A percentile compares a stretch with the other conserved stretches of the same genome.
Evolutionary conservation across 2,113 vertebrate species (phyloP).

Genomic region (Chaetops frenatus): DNA sequence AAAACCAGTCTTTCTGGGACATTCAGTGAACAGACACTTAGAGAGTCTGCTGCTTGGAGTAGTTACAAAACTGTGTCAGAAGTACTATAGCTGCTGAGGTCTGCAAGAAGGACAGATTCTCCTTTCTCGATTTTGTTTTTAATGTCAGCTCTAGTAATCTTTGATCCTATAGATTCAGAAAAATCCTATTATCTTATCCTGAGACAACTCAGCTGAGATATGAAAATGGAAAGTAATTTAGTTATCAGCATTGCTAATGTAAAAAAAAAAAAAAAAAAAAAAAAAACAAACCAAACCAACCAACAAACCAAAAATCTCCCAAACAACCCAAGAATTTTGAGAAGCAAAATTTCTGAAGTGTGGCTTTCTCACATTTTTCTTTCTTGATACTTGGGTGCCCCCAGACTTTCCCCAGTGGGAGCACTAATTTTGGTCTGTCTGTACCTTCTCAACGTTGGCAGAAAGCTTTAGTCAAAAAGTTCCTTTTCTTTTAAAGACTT

Average conservation of each 20-base stretch:
- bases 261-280: neutral
- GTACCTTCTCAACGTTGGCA: neutral
- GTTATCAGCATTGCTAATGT: neutral
- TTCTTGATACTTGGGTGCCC: neutral
- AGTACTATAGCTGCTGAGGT: neutral
- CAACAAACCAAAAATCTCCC: neutral
- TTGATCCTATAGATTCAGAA: neutral
- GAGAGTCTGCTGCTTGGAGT: neutral
- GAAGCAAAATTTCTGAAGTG: neutral
- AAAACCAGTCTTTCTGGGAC: neutral
- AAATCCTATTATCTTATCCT: neutral
- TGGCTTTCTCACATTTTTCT: neutral
- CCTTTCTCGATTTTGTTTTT: neutral
- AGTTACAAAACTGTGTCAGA: neutral
- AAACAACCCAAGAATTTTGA: neutral
- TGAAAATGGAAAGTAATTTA: neutral
- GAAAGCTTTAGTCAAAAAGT: neutral
- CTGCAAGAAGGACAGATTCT: neutral
- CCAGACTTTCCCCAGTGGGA: neutral
- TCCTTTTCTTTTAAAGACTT: neutral
- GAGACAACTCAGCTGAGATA: neutral
- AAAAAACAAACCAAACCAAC: neutral
- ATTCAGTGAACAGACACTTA: slow-evolving; percentile 19
- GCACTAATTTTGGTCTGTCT: neutral
- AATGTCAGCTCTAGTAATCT: neutral